phyloP scores from a whole-genome alignment of 2,113 vertebrate genomes.

The Bujurquina vittata region DNA sequence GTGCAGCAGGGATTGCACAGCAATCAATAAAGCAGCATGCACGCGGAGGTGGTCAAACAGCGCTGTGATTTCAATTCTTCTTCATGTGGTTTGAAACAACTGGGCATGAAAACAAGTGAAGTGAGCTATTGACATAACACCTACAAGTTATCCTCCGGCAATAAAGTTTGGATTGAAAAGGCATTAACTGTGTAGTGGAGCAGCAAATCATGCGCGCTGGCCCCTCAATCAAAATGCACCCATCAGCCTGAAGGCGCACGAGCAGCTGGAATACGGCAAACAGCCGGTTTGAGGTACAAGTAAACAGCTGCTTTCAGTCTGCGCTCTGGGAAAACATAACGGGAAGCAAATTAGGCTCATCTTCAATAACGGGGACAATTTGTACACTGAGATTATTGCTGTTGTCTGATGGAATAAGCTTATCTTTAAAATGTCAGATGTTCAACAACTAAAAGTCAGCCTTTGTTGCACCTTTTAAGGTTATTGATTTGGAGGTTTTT shows the following conservation, averaged over 20 bases:
- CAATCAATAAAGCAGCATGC: slow-evolving; percentile 54
- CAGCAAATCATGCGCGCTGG: slow-evolving; percentile 48
- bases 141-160: slow-evolving; percentile 49
- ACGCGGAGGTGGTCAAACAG: slow-evolving; percentile 55
- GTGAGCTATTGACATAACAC: slow-evolving; percentile 50
- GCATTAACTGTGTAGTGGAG: slow-evolving; percentile 43
- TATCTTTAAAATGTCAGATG: slow-evolving; percentile 14
- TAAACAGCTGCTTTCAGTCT: slow-evolving; percentile 52
- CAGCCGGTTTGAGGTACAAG: slow-evolving; percentile 42
- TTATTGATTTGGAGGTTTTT: neutral
- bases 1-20: slow-evolving; percentile 26
- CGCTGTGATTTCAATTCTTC: slow-evolving; percentile 39
- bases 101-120: slow-evolving; percentile 29
- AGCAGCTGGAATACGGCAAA: slow-evolving; percentile 9
- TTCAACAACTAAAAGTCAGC: neutral
- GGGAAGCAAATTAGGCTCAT: slow-evolving; percentile 23
- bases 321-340: slow-evolving; percentile 21
- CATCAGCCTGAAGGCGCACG: slow-evolving; percentile 36
- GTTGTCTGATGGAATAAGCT: neutral
- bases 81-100: slow-evolving; percentile 37
- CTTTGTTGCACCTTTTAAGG: neutral
- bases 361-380: slow-evolving; percentile 19
- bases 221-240: slow-evolving; percentile 49
- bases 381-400: slow-evolving; percentile 7
- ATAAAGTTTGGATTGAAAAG: slow-evolving; percentile 43